These are phyloP conservation scores for Drosophila neutralis DNA, from an alignment of 2,888 invertebrate genomes.

Conservation along the genomic window DNA sequence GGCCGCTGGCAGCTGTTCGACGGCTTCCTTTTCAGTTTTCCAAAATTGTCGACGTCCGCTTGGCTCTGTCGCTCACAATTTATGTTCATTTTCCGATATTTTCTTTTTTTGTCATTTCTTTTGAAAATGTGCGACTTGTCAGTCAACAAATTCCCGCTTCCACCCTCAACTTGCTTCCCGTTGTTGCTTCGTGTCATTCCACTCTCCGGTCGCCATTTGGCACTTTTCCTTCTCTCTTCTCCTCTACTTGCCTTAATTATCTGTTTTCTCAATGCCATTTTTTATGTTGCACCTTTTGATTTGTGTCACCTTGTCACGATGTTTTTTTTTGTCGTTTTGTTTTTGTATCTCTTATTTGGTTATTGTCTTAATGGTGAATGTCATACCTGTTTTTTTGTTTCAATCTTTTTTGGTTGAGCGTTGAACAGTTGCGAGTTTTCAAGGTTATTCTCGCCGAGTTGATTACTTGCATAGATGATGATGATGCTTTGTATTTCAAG, in stretches of 20 bases:
- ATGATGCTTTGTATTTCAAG: neutral
- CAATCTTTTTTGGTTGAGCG: slow-evolving; percentile 42
- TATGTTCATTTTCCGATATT: slow-evolving; percentile 70
- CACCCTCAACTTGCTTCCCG: slow-evolving; percentile 30
- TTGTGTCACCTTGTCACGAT: slow-evolving; percentile 61
- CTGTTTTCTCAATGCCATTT: slow-evolving; percentile 74
- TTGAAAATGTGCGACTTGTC: slow-evolving; percentile 82
- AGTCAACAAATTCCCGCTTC: slow-evolving; percentile 64
- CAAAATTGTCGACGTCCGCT: slow-evolving; percentile 43
- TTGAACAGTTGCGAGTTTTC: slow-evolving; percentile 42
- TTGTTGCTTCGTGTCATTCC: slow-evolving; percentile 61
- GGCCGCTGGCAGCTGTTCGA: slow-evolving; percentile 59
- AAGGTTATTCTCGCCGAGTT: slow-evolving; percentile 34
- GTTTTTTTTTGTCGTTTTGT: slow-evolving; percentile 3
- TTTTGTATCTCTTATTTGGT: slow-evolving; percentile 20
- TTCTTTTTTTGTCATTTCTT: slow-evolving; percentile 63
- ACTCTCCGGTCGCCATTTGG: slow-evolving; percentile 49
- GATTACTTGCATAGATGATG: neutral
- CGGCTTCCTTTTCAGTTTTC: slow-evolving; percentile 48
- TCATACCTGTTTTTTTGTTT: slow-evolving; percentile 57
- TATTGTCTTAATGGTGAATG: slow-evolving; percentile 27
- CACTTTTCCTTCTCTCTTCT: slow-evolving; percentile 40
- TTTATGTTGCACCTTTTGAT: slow-evolving; percentile 79
- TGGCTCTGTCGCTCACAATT: slow-evolving; percentile 55
- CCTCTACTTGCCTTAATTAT: slow-evolving; percentile 68